phyloP scores from a whole-genome alignment of 1,140 invertebrate species.

The Oncopodura yosiiana region DNA sequence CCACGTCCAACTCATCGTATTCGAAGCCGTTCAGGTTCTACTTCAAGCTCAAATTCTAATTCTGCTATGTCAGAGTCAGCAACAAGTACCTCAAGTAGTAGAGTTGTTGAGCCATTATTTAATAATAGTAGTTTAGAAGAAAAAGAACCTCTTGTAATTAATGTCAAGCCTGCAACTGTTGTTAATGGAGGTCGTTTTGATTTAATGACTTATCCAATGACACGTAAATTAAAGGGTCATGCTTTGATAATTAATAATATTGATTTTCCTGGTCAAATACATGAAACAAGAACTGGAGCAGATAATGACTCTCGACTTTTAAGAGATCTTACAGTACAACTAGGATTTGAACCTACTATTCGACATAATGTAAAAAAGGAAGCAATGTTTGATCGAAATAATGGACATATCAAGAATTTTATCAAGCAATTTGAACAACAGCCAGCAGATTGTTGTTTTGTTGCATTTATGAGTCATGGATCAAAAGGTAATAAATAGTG shows the following conservation, averaged over 20 bases:
- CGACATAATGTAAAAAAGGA: slow-evolving; percentile 41
- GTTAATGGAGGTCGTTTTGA: background rate
- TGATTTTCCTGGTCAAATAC: slow-evolving; percentile 37
- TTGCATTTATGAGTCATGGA: slow-evolving; percentile 53
- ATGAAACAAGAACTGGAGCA: slow-evolving; percentile 42
- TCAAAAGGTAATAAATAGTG: slow-evolving; percentile 15
- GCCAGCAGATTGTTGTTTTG: slow-evolving; percentile 44
- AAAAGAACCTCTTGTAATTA: background rate
- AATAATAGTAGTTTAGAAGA: background rate
- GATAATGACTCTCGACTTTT: slow-evolving; percentile 45
- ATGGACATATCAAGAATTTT: slow-evolving; percentile 21
- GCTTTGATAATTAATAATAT: slow-evolving; percentile 51
- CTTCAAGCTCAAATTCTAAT: background rate
- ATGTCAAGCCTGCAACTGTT: background rate
- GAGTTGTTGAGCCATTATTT: background rate
- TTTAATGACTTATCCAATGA: slow-evolving; percentile 42
- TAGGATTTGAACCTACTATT: slow-evolving; percentile 46
- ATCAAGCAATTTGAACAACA: slow-evolving; percentile 11
- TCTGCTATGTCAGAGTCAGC: background rate
- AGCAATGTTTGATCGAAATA: slow-evolving; percentile 17
- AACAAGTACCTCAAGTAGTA: background rate
- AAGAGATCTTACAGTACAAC: slow-evolving; percentile 43
- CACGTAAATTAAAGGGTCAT: slow-evolving; percentile 46
- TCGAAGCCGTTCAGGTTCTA: background rate
- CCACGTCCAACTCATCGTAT: background rate